phyloP scores from a whole-genome alignment of 1,140 invertebrate species.

The Helicorthomorpha holstii region DNA sequence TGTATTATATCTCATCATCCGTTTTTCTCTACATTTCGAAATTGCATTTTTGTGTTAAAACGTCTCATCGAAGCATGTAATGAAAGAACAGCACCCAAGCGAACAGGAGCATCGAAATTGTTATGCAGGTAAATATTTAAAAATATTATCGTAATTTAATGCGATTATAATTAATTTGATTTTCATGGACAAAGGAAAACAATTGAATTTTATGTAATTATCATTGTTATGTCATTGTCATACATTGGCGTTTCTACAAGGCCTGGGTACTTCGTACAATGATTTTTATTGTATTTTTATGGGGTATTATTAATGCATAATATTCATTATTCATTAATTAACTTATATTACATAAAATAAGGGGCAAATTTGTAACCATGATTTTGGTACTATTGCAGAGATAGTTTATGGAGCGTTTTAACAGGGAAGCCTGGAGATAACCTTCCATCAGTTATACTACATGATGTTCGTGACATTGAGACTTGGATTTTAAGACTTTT shows the following conservation, averaged over 20 bases:
- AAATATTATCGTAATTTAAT: too few species aligned
- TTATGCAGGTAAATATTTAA: conserved; percentile 49
- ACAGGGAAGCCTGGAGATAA: conserved; percentile 52
- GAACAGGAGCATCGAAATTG: conserved; percentile 73
- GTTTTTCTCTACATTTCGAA: conserved; percentile 93
- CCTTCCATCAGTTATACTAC: conserved; percentile 70
- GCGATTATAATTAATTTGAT: too few species aligned
- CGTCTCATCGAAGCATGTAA: conserved; percentile 93
- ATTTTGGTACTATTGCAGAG: conserved; percentile 36
- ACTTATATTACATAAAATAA: background rate
- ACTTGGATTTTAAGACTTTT: conserved; percentile 92
- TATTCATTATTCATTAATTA: background rate
- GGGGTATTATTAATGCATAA: background rate
- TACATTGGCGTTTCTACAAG: too few species aligned
- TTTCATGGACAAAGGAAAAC: too few species aligned
- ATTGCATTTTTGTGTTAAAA: conserved; percentile 88
- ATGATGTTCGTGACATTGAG: conserved; percentile 94
- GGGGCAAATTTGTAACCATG: background rate
- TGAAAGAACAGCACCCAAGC: conserved; percentile 69
- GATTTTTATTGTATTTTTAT: background rate
- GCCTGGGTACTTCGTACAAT: too few species aligned
- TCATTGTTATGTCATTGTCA: too few species aligned
- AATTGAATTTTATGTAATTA: too few species aligned
- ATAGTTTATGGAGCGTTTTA: conserved; percentile 79
- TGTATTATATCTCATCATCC: conserved; percentile 98